Conservation (phyloP, 2,113 vertebrate genomes). For the Athene cunicularia region DNA sequence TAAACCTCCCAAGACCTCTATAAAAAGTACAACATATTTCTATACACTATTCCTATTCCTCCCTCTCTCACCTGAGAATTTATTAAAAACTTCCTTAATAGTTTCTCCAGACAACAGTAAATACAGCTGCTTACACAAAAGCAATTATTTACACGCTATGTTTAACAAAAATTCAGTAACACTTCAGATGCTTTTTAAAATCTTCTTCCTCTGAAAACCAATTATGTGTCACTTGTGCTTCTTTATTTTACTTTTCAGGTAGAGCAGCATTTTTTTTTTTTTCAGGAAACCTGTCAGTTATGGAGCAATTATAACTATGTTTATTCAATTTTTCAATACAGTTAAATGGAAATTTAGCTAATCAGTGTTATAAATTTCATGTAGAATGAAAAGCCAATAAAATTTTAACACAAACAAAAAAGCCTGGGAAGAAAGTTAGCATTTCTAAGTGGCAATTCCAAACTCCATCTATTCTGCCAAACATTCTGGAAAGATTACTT, state of each 20-base stretch:
- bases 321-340: not conserved
- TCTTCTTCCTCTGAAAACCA: not conserved
- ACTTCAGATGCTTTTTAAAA: not conserved
- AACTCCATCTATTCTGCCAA: not conserved
- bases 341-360: conserved; percentile 12
- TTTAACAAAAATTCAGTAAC: not conserved
- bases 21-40: not conserved
- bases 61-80: not conserved
- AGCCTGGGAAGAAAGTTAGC: conserved; percentile 28
- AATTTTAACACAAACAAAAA: conserved; percentile 42
- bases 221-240: not conserved
- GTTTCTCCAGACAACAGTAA: not conserved
- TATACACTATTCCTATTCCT: not conserved
- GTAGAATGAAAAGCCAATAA: conserved; percentile 41
- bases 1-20: not conserved
- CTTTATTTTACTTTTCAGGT: not conserved
- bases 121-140: not conserved
- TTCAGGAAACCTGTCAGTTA: not conserved
- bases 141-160: not conserved
- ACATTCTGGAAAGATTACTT: not conserved
- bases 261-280: not conserved
- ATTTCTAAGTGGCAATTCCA: conserved; percentile 50
- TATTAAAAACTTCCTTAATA: not conserved
- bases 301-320: not conserved
- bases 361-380: not conserved